These are phyloP conservation scores for Spheniscus mendiculus DNA, from an alignment of 2,113 vertebrate genomes.

Conservation along the genomic window DNA sequence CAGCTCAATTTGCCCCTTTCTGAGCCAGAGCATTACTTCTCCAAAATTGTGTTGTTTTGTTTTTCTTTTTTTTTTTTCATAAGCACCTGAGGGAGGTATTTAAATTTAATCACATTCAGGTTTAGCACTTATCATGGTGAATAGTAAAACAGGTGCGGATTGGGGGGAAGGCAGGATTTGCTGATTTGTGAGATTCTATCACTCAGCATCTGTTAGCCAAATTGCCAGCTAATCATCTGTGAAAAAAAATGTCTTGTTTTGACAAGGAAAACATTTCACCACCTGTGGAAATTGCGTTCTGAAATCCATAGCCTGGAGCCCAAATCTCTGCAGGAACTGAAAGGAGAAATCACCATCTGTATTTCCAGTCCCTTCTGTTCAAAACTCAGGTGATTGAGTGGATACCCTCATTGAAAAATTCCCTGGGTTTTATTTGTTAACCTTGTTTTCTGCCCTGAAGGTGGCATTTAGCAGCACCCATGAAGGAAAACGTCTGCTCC, in stretches of 20 bases:
- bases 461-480: background rate
- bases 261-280: constrained; percentile 11
- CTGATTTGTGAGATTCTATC: background rate
- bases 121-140: background rate
- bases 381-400: background rate
- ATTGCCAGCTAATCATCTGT: constrained; percentile 17
- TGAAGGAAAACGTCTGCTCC: background rate
- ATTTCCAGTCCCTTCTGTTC: background rate
- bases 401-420: background rate
- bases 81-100: constrained; percentile 51
- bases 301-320: background rate
- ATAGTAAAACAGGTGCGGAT: constrained; percentile 53
- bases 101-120: constrained; percentile 51
- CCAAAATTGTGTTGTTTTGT: background rate
- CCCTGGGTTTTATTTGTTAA: background rate
- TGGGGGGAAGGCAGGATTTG: background rate
- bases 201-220: background rate
- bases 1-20: constrained; percentile 48
- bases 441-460: background rate
- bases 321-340: background rate
- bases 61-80: background rate
- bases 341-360: background rate
- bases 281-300: constrained; percentile 5
- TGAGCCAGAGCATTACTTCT: constrained; percentile 29
- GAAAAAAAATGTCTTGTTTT: background rate